Evolutionary conservation across 2,888 invertebrate species (phyloP), one percentile per base, ranked within the genome.

Genomic region (Oxycera nigricornis): DNA sequence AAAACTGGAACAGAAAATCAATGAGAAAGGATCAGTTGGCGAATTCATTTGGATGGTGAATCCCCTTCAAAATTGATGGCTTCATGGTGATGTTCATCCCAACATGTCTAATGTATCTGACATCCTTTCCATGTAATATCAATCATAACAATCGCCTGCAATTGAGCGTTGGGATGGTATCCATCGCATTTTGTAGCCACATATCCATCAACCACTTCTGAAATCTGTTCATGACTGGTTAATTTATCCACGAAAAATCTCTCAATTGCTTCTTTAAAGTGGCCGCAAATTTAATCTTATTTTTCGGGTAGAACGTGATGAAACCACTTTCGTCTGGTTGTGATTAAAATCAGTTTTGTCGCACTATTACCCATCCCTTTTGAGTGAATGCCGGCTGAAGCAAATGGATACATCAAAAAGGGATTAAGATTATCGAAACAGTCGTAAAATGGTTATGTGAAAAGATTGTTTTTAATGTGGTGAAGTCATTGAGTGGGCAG

Each of bases 371-470:
- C 35, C 14, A 20, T 30, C 14, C 11, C 59, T 1, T 7, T n/a
- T 59, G n/a, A 35, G 9, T 4, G 9, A 39, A 31, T 14, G 9
- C 11, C 55, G 50, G 52, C 31, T 39, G 39, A 62, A 46, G 67
- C 41, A 67, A 67, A 67, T 67, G 67, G 28, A 41, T 17, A 67
- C 67, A 67, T 67, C 30, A 68, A 46, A 28, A 50, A 50, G 39
- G 30, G 28, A 68, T 68, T 68, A 68, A 68, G 50, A 68, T 50
- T 50, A 46, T 50, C 26, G 28, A 50, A 68, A 68, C 1, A n/a
- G 14, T 68, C 68, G 28, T 68, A 68, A 68, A 50, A 22, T 26
- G 6, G 35, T 67, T 28, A 50, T 50, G 20, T 46, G 17, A n/a
- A 46, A 67, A 39, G 24, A 41, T 41, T 50, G 28, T 9, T 6